These are phyloP conservation scores for Gymnocheta viridis DNA, from an alignment of 2,888 invertebrate species.

Conservation along the genomic window DNA sequence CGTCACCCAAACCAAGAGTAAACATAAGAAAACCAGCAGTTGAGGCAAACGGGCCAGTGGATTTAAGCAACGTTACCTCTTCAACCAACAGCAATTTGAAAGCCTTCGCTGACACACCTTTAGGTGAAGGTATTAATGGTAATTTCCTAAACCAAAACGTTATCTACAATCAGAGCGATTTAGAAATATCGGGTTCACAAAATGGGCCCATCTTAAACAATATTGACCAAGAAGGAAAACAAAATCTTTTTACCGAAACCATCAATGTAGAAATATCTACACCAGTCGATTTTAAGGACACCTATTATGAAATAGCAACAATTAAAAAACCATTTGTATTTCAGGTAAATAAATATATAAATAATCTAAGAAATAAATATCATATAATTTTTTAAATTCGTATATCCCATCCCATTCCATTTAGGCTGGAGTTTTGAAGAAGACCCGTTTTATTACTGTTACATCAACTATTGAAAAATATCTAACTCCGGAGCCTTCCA, in stretches of 20 bases:
- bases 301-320: conserved; percentile 94
- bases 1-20: conserved; percentile 92
- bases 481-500: conserved; percentile 84
- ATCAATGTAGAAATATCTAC: conserved; percentile 94
- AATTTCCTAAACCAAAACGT: conserved; percentile 70
- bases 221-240: conserved; percentile 76
- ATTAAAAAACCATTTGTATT: conserved; percentile 95
- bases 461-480: conserved; percentile 93
- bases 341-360: too few relatives aligned
- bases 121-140: conserved; percentile 55
- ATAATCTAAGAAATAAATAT: too few relatives aligned
- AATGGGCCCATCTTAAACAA: conserved; percentile 84
- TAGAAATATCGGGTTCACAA: conserved; percentile 88
- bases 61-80: conserved; percentile 40
- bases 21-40: conserved; percentile 86
- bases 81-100: conserved; percentile 15
- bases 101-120: conserved; percentile 19
- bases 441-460: conserved; percentile 93
- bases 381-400: neutral
- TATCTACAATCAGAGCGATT: conserved; percentile 82
- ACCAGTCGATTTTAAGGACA: conserved; percentile 91
- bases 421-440: conserved; percentile 92
- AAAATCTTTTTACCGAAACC: conserved; percentile 87
- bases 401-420: conserved; percentile 16
- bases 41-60: conserved; percentile 48